Evolutionary conservation across 2,888 invertebrate species (phyloP).

Genomic region (Didymodactylos carnosus): DNA sequence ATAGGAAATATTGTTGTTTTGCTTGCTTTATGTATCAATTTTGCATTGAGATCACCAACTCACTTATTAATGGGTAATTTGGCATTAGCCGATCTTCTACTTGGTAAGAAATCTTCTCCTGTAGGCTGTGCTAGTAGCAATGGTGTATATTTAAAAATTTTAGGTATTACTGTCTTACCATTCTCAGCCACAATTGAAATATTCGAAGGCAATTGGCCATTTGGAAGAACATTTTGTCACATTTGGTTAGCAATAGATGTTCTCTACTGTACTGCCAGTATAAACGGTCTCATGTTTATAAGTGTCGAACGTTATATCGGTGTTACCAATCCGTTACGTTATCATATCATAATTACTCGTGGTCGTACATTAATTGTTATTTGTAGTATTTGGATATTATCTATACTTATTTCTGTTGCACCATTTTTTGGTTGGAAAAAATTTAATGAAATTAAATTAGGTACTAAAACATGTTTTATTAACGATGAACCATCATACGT

Average conservation of each 20-base stretch:
- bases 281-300: constrained; percentile 9
- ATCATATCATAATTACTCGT: constrained; percentile 25
- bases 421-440: constrained; percentile 45
- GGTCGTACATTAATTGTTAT: constrained; percentile 27
- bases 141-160: too few species aligned
- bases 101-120: constrained; percentile 32
- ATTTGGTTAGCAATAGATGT: constrained; percentile 14
- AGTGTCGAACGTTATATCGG: constrained; percentile 12
- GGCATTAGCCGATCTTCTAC: constrained; percentile 46
- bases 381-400: constrained; percentile 42
- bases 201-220: constrained; percentile 24
- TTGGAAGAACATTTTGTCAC: constrained; percentile 19
- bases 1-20: constrained; percentile 40
- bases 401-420: constrained; percentile 44
- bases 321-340: constrained; percentile 11
- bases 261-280: constrained; percentile 10
- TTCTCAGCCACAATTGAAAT: constrained; percentile 29
- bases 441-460: constrained; percentile 24
- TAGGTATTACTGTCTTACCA: constrained; percentile 25
- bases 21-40: constrained; percentile 36
- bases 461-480: constrained; percentile 39
- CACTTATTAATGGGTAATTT: constrained; percentile 50
- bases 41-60: constrained; percentile 40
- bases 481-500: constrained; percentile 43
- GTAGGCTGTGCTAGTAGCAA: too few species aligned